phyloP scores from a whole-genome alignment of 2,113 vertebrate genomes.

The Hippocampus guttulatus region DNA sequence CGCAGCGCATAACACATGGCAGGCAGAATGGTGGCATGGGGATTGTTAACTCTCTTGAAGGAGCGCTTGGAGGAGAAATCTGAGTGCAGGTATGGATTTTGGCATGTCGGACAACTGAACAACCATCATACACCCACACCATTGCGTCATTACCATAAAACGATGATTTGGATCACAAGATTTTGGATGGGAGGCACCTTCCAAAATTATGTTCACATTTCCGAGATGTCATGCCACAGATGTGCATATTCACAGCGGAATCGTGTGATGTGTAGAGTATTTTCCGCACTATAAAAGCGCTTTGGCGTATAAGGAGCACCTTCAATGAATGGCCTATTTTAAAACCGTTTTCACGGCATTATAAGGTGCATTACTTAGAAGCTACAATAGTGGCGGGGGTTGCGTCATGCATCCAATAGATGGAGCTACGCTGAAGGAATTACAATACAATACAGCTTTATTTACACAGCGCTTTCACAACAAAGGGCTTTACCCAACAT shows the following conservation, averaged over 20 bases:
- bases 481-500: no score
- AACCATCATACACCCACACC: neutral
- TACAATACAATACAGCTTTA: no score
- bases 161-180: neutral
- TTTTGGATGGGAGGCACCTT: neutral
- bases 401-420: no score
- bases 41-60: slow-evolving; percentile 17
- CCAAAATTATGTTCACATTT: neutral
- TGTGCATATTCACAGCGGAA: neutral
- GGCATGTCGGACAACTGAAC: neutral
- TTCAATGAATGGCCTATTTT: no score
- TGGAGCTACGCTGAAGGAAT: no score
- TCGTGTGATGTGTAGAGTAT: neutral
- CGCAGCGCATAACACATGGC: slow-evolving; percentile 57
- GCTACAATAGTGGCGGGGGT: no score
- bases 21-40: slow-evolving; percentile 33
- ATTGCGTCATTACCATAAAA: neutral
- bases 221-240: neutral
- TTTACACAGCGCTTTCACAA: no score
- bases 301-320: no score
- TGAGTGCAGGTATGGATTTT: slow-evolving; percentile 28
- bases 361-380: no score
- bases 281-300: no score
- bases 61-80: slow-evolving; percentile 38
- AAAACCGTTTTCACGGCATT: no score